Evolutionary conservation across 2,113 vertebrate genomes (phyloP).

Genomic region (Triplophysa rosa): DNA sequence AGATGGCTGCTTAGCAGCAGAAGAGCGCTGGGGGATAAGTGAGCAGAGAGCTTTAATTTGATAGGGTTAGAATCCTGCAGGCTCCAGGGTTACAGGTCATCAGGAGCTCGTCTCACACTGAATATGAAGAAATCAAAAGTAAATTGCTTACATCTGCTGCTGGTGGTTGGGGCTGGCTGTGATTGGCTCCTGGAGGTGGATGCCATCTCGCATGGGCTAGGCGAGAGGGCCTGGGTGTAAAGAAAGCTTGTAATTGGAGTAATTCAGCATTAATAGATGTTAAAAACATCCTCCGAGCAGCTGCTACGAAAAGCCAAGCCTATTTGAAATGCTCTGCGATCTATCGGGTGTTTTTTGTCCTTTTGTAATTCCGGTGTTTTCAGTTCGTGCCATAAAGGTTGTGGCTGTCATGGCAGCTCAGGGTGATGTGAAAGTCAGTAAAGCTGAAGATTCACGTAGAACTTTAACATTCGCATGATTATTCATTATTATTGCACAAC

Average conservation of each 20-base stretch:
- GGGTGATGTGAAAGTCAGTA: neutral
- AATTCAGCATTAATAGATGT: slow-evolving; percentile 97
- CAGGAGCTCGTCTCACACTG: slow-evolving; percentile 92
- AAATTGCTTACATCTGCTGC: slow-evolving; percentile 99
- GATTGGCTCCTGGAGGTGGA: slow-evolving; percentile 92
- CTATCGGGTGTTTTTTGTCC: slow-evolving; percentile 52
- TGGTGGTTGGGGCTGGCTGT: slow-evolving; percentile 87
- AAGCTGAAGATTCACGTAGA: neutral
- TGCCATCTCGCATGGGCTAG: slow-evolving; percentile 89
- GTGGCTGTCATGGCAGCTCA: neutral
- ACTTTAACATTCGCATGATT: slow-evolving; percentile 9
- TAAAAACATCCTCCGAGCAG: slow-evolving; percentile 81
- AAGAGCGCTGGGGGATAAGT: slow-evolving; percentile 99
- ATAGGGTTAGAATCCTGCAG: slow-evolving; percentile 99
- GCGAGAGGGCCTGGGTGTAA: slow-evolving; percentile 84
- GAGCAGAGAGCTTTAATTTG: slow-evolving; percentile 99
- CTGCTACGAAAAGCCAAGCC: slow-evolving; percentile 72
- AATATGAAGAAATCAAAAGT: slow-evolving; percentile 99
- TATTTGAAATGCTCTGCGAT: slow-evolving; percentile 73
- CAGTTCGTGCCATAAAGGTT: neutral
- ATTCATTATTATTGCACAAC: neutral
- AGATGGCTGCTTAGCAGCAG: slow-evolving; percentile 93
- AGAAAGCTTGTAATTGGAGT: slow-evolving; percentile 98
- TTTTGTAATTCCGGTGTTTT: slow-evolving; percentile 29
- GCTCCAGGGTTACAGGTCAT: slow-evolving; percentile 92